Percentiles rank a stretch among this genome's conserved stretches.
Conservation (phyloP, 2,797 vertebrate species). For the Hozukius guyotensis region DNA sequence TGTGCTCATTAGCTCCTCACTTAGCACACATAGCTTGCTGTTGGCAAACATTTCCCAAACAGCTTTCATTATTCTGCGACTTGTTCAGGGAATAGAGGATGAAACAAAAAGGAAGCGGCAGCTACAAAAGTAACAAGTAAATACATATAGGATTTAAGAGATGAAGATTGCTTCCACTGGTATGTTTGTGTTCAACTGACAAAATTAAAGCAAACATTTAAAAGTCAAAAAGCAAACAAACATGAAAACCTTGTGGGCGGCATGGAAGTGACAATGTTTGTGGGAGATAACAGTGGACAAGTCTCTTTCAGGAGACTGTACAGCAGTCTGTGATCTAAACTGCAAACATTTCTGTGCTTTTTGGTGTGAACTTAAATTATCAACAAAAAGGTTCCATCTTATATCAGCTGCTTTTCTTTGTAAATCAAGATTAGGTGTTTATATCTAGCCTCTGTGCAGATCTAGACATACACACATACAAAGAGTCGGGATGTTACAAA, state of each 20-base stretch:
- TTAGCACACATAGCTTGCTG: neutral
- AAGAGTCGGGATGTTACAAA: too few species aligned
- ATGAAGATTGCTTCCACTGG: slow-evolving; percentile 6
- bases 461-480: too few species aligned
- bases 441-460: neutral
- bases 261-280: slow-evolving; percentile 11
- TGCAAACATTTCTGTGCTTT: neutral
- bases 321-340: neutral
- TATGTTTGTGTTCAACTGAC: slow-evolving; percentile 34
- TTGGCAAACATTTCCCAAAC: slow-evolving; percentile 27
- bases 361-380: too few species aligned
- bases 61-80: slow-evolving; percentile 13
- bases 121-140: slow-evolving; percentile 28
- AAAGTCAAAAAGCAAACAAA: slow-evolving; percentile 44
- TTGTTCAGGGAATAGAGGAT: slow-evolving; percentile 18
- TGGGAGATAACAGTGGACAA: slow-evolving; percentile 5
- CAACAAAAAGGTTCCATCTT: neutral
- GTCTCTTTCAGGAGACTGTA: neutral
- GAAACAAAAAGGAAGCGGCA: slow-evolving; percentile 3
- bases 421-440: neutral
- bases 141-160: slow-evolving; percentile 29
- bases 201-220: slow-evolving; percentile 41
- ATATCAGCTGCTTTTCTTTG: neutral
- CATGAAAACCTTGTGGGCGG: slow-evolving; percentile 1
- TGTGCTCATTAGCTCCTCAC: slow-evolving; percentile 13